Evolutionary conservation across 2,113 vertebrate genomes (phyloP), one percentile per base, ranked within the genome.

Genomic region (Accipiter virgatus): DNA sequence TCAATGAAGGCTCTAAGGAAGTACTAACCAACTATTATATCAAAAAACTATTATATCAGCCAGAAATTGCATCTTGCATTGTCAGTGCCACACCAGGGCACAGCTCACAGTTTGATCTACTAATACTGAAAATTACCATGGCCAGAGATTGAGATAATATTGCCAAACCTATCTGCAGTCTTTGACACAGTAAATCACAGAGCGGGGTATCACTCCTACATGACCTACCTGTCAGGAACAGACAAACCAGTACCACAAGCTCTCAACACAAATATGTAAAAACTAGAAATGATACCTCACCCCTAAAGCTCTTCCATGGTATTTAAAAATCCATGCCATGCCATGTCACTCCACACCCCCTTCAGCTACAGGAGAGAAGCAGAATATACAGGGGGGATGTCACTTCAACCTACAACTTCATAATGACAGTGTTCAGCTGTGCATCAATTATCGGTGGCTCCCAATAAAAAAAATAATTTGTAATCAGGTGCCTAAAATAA

Each of bases 261-360:
- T 80, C 27, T 40, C 27, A 25, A 48, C 5, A 36, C 10, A 88
- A 84, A 38, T 26, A 38, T 48, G 10, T 38, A 20, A 68, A 75
- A 89, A 19, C 12, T 43, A 50, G 43, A 50, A 66, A 63, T 23
- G 14, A 38, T 50, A 47, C 10, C 25, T 70, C 42, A 52, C 7
- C 4, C 13, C 7, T 55, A 61, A 77, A 83, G 29, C 11, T 38
- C 8, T 61, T 71, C 31, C 15, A 38, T 13, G 3, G 3, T 81
- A 48, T 47, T 63, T 71, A 27, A 70, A 62, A 62, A 55, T 3
- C 31, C 53, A 53, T 53, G 50, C 20, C 19, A 34, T 6, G 6
- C 21, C 13, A 50, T 0, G 2, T 8, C 31, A 23, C 0, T 0
- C 16, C 27, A 16, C 22, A n/a, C 2, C 2, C 10, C 4, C 10